Base-by-base conservation (phyloP, 2,888 invertebrate species). In the Ischnus inquisitorius region DNA sequence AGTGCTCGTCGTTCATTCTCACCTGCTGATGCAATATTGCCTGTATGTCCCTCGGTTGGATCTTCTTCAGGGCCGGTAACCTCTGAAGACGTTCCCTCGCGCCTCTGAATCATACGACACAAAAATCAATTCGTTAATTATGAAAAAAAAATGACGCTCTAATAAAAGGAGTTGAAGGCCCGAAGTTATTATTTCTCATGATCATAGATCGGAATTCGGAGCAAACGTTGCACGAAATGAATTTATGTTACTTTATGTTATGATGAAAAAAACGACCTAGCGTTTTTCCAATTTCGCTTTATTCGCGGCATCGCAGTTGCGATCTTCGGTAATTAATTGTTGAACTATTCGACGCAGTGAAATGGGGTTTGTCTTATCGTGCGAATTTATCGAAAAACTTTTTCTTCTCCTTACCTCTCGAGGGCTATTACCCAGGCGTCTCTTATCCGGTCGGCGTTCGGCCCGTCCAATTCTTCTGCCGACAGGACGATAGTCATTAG, bases 391-490 rank as follows among this genome's bases (percentile, higher is more conserved):
- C 62, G 72, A 41, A 64, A 64, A 62, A 43, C 4, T 54, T 54
- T 94, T 69, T 69, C 10, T 64, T 60, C 94, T 69, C 65, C 98
- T 95, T 97, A 98, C 95, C 98, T 98, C 95, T 99, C 98, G 94
- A 99, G 98, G 88, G 98, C 98, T 94, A 99, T 98, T 95, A 99
- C 98, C 95, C 98, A 99, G 88, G 98, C 98, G 97, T 98, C 98
- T 94, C 98, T 98, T 92, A 98, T 91, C 85, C 91, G 91, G 85
- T 90, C 93, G 81, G 91, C 91, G 89, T 91, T 91, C 83, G 91
- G 91, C 65, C 92, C 92, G 87, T 93, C 93, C 91, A 93, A 91
- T 89, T 92, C 92, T 92, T 91, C 92, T 92, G 88, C 81, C 87
- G 87, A 90, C 88, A 91, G 87, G 64, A 76, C 65, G 77, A 84